Evolutionary conservation across 2,888 invertebrate genomes (phyloP).

Genomic region (Amphipoea lucens): DNA sequence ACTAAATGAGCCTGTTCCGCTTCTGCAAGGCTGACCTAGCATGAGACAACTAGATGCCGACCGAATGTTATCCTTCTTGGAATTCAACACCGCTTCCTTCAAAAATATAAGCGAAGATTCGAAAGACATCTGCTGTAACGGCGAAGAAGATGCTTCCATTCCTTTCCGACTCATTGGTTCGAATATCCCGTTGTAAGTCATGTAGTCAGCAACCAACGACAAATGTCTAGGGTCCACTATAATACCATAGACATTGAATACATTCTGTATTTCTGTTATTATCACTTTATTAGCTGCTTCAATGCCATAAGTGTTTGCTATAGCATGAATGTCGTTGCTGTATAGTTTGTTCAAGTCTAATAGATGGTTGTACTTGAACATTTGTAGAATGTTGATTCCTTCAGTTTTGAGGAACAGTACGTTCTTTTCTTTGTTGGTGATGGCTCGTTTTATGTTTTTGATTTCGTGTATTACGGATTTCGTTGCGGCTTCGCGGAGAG

Average conservation of each 20-base stretch:
- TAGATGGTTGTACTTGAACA: conserved; percentile 95
- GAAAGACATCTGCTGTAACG: conserved; percentile 99
- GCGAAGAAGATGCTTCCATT: conserved; percentile 97
- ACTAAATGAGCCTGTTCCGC: conserved; percentile 95
- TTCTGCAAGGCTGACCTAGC: conserved; percentile 94
- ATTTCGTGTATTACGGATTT: conserved; percentile 95
- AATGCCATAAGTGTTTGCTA: conserved; percentile 97
- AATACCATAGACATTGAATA: conserved; percentile 99
- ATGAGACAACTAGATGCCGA: conserved; percentile 97
- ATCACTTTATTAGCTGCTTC: conserved; percentile 98
- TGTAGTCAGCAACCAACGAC: conserved; percentile 98
- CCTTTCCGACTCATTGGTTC: conserved; percentile 97
- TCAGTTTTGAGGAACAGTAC: conserved; percentile 96
- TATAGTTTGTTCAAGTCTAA: conserved; percentile 95
- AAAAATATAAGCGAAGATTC: conserved; percentile 97
- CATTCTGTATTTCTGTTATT: conserved; percentile 98
- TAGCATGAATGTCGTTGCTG: conserved; percentile 98
- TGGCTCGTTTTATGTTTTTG: conserved; percentile 95
- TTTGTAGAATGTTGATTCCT: conserved; percentile 97
- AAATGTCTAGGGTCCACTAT: conserved; percentile 98
- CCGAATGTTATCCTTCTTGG: conserved; percentile 93
- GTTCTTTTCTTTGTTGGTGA: conserved; percentile 93
- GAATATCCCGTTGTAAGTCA: conserved; percentile 98
- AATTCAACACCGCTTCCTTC: conserved; percentile 93
- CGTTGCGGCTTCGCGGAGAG: conserved; percentile 92